Conservation (phyloP, 1,140 invertebrate species). For the Helicoverpa zea region DNA sequence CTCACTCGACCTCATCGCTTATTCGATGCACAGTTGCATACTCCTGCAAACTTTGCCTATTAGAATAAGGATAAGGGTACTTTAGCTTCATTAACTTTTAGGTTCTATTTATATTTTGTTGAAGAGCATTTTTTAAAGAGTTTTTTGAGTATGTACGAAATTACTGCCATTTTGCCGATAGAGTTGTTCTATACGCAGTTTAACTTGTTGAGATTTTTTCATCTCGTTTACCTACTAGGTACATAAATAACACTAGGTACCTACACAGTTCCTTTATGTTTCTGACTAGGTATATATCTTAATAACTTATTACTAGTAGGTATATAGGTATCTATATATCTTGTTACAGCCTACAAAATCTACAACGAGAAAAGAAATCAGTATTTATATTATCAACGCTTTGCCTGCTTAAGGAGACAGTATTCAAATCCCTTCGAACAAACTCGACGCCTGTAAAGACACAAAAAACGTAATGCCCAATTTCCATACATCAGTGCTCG, state of each 20-base stretch:
- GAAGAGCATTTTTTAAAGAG: not conserved
- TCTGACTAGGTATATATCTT: too few species aligned
- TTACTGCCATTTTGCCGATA: not conserved
- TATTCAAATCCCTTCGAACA: not conserved
- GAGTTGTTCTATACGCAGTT: too few species aligned
- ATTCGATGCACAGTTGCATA: slow-evolving; percentile 7
- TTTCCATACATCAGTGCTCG: slow-evolving; percentile 17
- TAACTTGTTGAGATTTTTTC: too few species aligned
- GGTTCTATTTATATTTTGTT: not conserved
- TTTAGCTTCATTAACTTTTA: not conserved
- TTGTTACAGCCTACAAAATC: too few species aligned
- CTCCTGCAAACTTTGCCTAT: not conserved
- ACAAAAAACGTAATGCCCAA: slow-evolving; percentile 19
- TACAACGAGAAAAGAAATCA: too few species aligned
- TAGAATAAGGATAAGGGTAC: slow-evolving; percentile 6
- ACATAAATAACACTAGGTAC: too few species aligned
- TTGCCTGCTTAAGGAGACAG: too few species aligned
- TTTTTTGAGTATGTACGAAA: not conserved
- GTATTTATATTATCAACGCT: too few species aligned
- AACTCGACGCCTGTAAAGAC: not conserved
- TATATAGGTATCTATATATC: too few species aligned
- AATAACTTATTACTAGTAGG: too few species aligned
- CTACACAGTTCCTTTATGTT: too few species aligned
- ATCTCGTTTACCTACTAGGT: too few species aligned
- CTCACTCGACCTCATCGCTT: slow-evolving; percentile 7